These are phyloP conservation scores for Gambusia yucatana DNA, from an alignment of 2,797 vertebrate genomes.

Conservation along the genomic window DNA sequence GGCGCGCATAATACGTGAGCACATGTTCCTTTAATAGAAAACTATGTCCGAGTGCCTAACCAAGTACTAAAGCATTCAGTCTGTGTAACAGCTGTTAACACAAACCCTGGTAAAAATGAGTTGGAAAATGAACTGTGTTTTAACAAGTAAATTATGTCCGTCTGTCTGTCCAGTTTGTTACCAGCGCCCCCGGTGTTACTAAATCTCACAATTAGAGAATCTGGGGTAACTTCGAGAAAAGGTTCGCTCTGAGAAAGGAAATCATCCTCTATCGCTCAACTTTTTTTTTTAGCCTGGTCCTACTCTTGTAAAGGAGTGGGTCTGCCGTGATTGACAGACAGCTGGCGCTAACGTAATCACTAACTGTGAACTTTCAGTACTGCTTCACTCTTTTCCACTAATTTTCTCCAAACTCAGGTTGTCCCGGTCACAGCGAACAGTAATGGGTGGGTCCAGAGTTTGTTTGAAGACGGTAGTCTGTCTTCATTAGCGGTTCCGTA, in stretches of 20 bases:
- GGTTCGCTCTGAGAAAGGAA: neutral
- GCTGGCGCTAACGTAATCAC: neutral
- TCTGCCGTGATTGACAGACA: neutral
- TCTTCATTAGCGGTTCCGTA: constrained; percentile 44
- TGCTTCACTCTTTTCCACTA: neutral
- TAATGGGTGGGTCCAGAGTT: constrained; percentile 1
- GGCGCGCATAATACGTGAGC: neutral
- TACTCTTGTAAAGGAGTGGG: neutral
- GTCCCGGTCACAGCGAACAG: neutral
- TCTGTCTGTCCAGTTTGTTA: neutral
- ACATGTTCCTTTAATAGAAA: neutral
- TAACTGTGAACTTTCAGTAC: neutral
- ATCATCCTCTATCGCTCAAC: neutral
- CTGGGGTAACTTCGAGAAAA: neutral
- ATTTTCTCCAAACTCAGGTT: neutral
- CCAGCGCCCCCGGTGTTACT: neutral
- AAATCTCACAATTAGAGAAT: neutral
- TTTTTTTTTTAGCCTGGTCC: neutral
- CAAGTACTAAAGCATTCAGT: neutral
- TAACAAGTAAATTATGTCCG: neutral
- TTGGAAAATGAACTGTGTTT: neutral
- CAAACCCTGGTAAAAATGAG: neutral
- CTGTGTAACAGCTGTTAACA: neutral
- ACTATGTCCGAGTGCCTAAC: neutral
- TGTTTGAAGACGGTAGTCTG: constrained; percentile 28